Evolutionary conservation across 2,797 vertebrate species (phyloP).

Genomic region (Lagothrix lagotricha): DNA sequence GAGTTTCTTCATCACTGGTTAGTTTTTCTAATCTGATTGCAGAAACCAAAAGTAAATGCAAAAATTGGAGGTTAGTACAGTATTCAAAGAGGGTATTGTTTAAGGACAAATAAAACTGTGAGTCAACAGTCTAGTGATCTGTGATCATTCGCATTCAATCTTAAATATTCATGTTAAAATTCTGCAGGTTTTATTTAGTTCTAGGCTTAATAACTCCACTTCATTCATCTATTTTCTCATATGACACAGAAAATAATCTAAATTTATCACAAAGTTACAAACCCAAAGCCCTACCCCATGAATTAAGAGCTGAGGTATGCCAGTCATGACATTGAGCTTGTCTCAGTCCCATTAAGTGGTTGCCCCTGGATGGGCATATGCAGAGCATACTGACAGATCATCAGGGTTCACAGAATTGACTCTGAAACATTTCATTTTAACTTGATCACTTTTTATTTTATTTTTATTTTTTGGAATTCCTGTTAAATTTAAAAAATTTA

Average conservation of each 20-base stretch:
- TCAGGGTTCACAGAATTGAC: neutral
- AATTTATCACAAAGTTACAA: neutral
- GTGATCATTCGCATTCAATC: neutral
- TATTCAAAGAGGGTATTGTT: neutral
- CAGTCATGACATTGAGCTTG: neutral
- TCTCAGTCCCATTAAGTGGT: neutral
- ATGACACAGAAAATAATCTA: neutral
- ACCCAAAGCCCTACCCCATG: neutral
- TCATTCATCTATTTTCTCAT: neutral
- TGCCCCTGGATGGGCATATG: neutral
- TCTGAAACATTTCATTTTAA: neutral
- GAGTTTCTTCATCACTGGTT: neutral
- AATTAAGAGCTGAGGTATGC: neutral
- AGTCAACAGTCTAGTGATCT: neutral
- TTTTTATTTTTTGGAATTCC: neutral
- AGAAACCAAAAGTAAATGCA: constrained; percentile 13
- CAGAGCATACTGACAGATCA: accelerated
- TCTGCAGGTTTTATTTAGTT: neutral
- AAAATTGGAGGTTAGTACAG: neutral
- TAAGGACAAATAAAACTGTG: neutral
- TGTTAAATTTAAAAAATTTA: neutral
- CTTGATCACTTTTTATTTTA: neutral
- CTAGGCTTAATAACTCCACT: neutral
- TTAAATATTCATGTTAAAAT: neutral
- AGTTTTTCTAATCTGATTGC: neutral